phyloP scores from a whole-genome alignment of 2,113 vertebrate genomes.

The Ahaetulla prasina region DNA sequence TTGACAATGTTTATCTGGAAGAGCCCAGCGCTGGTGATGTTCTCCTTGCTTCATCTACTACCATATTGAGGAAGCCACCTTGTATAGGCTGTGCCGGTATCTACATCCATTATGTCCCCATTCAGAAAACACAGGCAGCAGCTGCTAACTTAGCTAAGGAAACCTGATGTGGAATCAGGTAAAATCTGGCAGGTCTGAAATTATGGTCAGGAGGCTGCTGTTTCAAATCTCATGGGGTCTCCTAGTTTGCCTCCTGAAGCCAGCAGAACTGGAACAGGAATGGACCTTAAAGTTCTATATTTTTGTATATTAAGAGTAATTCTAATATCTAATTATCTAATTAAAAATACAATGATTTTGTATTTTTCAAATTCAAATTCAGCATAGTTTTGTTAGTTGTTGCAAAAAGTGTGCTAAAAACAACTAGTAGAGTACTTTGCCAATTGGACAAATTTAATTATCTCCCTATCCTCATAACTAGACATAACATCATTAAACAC shows the following conservation, averaged over 20 bases:
- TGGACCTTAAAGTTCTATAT: background rate
- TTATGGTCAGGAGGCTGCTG: background rate
- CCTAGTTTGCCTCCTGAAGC: background rate
- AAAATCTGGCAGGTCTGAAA: background rate
- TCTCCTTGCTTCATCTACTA: background rate
- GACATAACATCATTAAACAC: constrained; percentile 30
- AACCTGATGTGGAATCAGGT: background rate
- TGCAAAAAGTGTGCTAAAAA: background rate
- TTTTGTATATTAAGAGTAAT: background rate
- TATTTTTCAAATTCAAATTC: too few species aligned
- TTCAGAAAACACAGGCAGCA: background rate
- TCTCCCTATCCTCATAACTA: background rate
- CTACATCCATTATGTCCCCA: too few species aligned
- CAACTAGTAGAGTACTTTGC: background rate
- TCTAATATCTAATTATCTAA: too few species aligned
- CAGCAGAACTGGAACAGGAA: background rate
- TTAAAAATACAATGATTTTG: background rate
- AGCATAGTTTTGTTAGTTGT: background rate
- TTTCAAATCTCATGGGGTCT: background rate
- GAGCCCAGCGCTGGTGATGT: background rate
- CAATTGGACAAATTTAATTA: constrained; percentile 5
- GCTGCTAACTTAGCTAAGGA: background rate
- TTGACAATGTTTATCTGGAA: background rate
- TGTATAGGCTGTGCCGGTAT: background rate
- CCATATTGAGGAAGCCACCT: background rate